phyloP scores from a whole-genome alignment of 2,797 vertebrate species.

The Crossoptilon crossoptilon region DNA sequence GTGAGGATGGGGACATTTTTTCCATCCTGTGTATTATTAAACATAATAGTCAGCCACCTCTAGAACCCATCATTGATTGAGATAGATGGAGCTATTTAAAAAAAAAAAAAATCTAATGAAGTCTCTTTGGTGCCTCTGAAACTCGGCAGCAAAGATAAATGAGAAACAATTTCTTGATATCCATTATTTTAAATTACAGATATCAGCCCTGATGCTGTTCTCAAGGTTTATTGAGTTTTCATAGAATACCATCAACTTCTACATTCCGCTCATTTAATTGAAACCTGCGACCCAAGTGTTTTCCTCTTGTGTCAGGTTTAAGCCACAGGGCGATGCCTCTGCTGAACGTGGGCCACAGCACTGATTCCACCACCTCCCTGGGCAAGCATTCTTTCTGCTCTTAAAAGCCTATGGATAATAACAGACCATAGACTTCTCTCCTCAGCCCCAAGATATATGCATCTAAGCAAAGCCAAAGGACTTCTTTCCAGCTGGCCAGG shows the following conservation, averaged over 20 bases:
- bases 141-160: conserved; percentile 87
- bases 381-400: neutral
- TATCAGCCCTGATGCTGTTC: conserved; percentile 80
- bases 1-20: conserved; percentile 4
- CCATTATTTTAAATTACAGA: conserved; percentile 89
- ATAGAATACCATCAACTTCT: conserved; percentile 67
- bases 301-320: neutral
- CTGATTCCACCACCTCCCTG: too few relatives aligned
- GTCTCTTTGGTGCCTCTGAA: conserved; percentile 82
- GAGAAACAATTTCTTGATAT: conserved; percentile 87
- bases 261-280: conserved; percentile 16
- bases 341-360: neutral
- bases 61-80: conserved; percentile 84
- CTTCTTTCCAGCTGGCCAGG: neutral
- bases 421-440: neutral
- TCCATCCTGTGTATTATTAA: conserved; percentile 67
- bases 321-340: neutral
- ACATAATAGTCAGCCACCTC: conserved; percentile 81
- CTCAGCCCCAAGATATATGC: neutral
- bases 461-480: neutral
- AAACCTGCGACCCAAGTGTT: neutral
- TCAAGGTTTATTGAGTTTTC: conserved; percentile 82
- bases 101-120: conserved; percentile 82
- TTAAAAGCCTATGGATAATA: fast-evolving
- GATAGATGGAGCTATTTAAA: conserved; percentile 84